Percentiles rank a stretch among this genome's conserved stretches.
phyloP scores from a whole-genome alignment of 2,797 vertebrate species.

The Sebastes matsubarae region DNA sequence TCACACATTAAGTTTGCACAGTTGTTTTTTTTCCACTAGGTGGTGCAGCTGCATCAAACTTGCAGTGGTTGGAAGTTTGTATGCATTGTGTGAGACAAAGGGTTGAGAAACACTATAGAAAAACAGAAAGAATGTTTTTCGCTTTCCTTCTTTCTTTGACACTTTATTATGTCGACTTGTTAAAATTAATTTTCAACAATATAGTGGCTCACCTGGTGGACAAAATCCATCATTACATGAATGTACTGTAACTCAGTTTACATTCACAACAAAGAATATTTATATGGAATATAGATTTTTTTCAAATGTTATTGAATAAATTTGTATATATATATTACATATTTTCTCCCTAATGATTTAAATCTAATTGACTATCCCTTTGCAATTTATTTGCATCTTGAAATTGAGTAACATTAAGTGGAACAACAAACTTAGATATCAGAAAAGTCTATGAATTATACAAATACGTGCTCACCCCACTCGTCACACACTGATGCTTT shows the following conservation, averaged over 20 bases:
- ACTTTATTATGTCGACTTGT: neutral
- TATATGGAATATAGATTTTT: neutral
- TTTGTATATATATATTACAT: neutral
- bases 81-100: neutral
- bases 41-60: conserved; percentile 31
- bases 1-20: neutral
- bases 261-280: neutral
- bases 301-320: neutral
- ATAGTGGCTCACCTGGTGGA: neutral
- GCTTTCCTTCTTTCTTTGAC: neutral
- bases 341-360: neutral
- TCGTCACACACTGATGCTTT: too few species aligned
- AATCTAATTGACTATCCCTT: neutral
- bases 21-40: conserved; percentile 47
- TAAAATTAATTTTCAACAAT: neutral
- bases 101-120: neutral
- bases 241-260: neutral
- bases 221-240: neutral
- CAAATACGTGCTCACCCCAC: fast-evolving
- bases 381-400: neutral
- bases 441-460: neutral
- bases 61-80: neutral
- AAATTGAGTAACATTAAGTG: neutral
- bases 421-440: neutral
- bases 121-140: neutral